Conservation (phyloP, 1,140 invertebrate genomes). For the Aricia agestis region DNA sequence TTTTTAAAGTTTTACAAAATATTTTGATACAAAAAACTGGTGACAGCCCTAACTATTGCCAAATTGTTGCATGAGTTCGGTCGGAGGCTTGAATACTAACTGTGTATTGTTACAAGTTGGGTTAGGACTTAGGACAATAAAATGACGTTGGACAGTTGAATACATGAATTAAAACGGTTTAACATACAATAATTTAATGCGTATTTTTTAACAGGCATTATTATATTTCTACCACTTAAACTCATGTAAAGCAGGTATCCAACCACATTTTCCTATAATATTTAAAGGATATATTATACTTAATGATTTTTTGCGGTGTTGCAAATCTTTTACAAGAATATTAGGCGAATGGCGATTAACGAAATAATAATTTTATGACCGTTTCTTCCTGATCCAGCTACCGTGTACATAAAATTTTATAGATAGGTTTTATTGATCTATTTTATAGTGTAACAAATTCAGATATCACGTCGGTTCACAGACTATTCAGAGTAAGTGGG, state of each 20-base stretch:
- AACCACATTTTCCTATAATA: too few relatives aligned
- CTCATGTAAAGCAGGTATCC: too few relatives aligned
- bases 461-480: not conserved
- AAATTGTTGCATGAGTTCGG: not conserved
- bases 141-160: not conserved
- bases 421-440: slow-evolving; percentile 12
- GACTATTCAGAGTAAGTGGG: not conserved
- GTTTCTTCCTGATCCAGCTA: not conserved
- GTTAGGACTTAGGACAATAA: not conserved
- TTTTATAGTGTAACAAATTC: slow-evolving; percentile 2
- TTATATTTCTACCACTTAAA: too few relatives aligned
- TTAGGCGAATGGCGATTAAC: too few relatives aligned
- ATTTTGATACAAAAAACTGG: not conserved
- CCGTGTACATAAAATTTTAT: not conserved
- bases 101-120: not conserved
- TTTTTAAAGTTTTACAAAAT: not conserved
- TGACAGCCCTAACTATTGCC: not conserved
- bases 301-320: too few relatives aligned
- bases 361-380: not conserved
- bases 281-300: too few relatives aligned
- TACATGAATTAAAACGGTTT: not conserved
- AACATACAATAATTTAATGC: too few relatives aligned
- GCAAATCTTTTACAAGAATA: too few relatives aligned
- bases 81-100: not conserved
- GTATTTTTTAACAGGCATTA: too few relatives aligned